Base-by-base conservation (phyloP, 2,113 vertebrate genomes). In the Pelvicachromis taeniatus region DNA sequence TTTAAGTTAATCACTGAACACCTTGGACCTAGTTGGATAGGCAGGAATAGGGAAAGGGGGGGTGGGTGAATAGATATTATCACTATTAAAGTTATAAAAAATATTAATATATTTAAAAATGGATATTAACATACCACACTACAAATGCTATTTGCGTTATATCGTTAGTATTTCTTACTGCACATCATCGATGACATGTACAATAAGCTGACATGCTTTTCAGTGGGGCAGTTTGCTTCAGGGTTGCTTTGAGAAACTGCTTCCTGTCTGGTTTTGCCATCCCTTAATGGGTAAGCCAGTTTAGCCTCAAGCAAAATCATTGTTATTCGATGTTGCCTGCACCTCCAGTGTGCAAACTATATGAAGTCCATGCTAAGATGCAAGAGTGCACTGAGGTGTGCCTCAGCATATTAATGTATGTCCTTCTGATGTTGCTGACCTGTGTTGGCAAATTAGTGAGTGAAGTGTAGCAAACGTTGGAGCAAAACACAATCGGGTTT, bases 181-280 rank as follows among this genome's bases (percentile, higher is more conserved):
- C 19, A 40, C 21, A 65, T 52, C 80, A 73, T 19, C 48, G 70
- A 77, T 82, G 42, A 65, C 82, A 58, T 4, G n/a, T 1, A 2
- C 59, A 12, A 8, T 61, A 77, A 83, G 45, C 65, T 91, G 87
- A 87, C 68, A 88, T 77, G 79, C 73, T 80, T 84, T 61, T 35
- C 80, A 73, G 23, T 45, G 77, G 58, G 12, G 50, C 80, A 68
- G 48, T 82, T 65, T 82, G 59, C 79, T 61, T 48, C 48, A 48
- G 3, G 33, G 55, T 40, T 26, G 45, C 12, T 45, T 33, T 85
- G 59, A 87, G 38, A 85, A 89, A 87, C 63, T 13, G 16, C 55
- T 84, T 80, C 78, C 29, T 87, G 68, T 63, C 85, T 52, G 33
- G 6, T 79, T 59, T 45, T 78, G 82, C 56, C 73, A 40, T 73